These are phyloP conservation scores for Diogma glabrata DNA, from an alignment of 2,888 invertebrate species.

Conservation along the genomic window DNA sequence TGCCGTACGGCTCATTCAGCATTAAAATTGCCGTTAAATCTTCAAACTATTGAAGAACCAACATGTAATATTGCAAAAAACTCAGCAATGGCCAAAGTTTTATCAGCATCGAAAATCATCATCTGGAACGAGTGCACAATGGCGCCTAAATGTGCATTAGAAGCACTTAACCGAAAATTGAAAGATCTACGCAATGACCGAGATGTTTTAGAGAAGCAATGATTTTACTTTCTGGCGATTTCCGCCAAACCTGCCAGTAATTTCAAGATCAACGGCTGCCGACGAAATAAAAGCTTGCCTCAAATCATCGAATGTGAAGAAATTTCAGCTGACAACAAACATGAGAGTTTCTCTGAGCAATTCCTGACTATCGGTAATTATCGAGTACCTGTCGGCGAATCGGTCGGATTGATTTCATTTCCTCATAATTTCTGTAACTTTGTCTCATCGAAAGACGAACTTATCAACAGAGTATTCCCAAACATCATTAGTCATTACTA, in stretches of 20 bases:
- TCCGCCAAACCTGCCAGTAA: no score
- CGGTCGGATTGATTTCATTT: background rate
- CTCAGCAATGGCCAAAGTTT: background rate
- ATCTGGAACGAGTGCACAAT: background rate
- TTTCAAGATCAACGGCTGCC: no score
- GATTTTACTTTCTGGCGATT: background rate
- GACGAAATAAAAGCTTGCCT: background rate
- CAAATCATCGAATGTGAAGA: no score
- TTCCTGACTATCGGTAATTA: background rate
- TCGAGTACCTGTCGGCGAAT: background rate
- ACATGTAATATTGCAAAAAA: background rate
- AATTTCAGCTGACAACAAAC: no score
- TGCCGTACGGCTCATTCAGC: background rate
- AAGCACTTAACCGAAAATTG: background rate
- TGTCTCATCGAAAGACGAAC: no score
- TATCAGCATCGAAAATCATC: background rate
- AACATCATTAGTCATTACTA: no score
- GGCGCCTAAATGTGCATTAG: background rate
- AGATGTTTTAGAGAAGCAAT: background rate
- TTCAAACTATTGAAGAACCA: background rate
- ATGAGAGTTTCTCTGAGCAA: no score
- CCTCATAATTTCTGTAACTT: no score
- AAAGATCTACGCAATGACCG: no score
- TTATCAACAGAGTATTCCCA: no score
- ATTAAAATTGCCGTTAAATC: background rate